These are phyloP conservation scores for Agrochola macilenta DNA, from an alignment of 2,888 invertebrate species.

Conservation along the genomic window DNA sequence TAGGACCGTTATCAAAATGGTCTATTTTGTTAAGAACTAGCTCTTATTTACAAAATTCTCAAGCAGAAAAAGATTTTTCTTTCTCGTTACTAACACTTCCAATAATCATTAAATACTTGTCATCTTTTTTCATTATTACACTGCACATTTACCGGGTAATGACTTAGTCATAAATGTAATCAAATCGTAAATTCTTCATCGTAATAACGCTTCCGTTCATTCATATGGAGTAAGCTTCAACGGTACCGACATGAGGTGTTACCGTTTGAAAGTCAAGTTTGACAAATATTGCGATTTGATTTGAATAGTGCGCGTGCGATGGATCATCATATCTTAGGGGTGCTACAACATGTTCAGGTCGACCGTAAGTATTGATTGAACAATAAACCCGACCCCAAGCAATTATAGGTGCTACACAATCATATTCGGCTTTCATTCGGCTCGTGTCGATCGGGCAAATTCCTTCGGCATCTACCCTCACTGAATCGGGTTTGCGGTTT, in stretches of 20 bases:
- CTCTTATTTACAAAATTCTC: neutral
- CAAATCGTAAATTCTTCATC: constrained; percentile 48
- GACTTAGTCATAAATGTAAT: constrained; percentile 20
- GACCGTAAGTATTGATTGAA: neutral
- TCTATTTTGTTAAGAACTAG: neutral
- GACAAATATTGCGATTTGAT: constrained; percentile 46
- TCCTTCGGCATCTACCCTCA: neutral
- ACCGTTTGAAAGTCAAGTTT: constrained; percentile 47
- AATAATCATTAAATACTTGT: neutral
- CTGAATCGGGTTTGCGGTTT: too few species aligned
- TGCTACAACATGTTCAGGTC: too few species aligned
- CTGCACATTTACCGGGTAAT: neutral
- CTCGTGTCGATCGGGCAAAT: neutral
- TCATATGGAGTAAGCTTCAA: constrained; percentile 40
- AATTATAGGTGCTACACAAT: neutral
- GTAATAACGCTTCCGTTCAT: constrained; percentile 48
- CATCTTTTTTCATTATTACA: neutral
- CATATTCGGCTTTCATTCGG: neutral
- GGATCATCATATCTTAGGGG: neutral
- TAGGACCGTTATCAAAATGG: neutral
- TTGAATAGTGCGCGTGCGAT: constrained; percentile 17
- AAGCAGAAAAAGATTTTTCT: neutral
- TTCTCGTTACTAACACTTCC: neutral
- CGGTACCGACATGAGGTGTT: constrained; percentile 43
- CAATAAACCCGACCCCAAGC: neutral